phyloP scores from a whole-genome alignment of 2,888 invertebrate species.

The Mimas tiliae region DNA sequence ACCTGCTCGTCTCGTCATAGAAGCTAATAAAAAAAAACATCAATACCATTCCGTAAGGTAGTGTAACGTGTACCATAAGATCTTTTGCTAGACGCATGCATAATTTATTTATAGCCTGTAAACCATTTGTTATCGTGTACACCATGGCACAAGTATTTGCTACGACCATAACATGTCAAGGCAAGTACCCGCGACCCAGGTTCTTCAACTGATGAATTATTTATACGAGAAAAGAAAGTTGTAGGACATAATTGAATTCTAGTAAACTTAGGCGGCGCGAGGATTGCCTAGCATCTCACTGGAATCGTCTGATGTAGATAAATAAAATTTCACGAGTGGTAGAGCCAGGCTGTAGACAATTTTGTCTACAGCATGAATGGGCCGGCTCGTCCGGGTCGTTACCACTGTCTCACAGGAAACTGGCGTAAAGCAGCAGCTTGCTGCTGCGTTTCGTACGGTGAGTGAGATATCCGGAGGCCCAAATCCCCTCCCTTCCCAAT shows the following conservation, averaged over 20 bases:
- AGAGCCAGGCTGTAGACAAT: no score
- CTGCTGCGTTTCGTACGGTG: no score
- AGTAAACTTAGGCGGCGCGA: constrained; percentile 12
- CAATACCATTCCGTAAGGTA: background rate
- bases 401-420: no score
- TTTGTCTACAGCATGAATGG: no score
- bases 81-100: constrained; percentile 23
- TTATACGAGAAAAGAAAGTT: constrained; percentile 26
- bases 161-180: constrained; percentile 26
- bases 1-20: no score
- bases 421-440: no score
- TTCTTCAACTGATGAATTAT: constrained; percentile 26
- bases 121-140: constrained; percentile 17
- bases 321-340: no score
- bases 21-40: no score
- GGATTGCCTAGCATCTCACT: constrained; percentile 11
- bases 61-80: background rate
- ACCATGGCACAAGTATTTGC: constrained; percentile 5
- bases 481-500: no score
- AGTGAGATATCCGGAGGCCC: no score
- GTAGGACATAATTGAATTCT: constrained; percentile 24
- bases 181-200: constrained; percentile 1
- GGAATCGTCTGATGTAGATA: background rate
- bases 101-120: constrained; percentile 23
- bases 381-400: no score